Conservation (phyloP, 2,113 vertebrate species). For the Oreotragus oreotragus region DNA sequence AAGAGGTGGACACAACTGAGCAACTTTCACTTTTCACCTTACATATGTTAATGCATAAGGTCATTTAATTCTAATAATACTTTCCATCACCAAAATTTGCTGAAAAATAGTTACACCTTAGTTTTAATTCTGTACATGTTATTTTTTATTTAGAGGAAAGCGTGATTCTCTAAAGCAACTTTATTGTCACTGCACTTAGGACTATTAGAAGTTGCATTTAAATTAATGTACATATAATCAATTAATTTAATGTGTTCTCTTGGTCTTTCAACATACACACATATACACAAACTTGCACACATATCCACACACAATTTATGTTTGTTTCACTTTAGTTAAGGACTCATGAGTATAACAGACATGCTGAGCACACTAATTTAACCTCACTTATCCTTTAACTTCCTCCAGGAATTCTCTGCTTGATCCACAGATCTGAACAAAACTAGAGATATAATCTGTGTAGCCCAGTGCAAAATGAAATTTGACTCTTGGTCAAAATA, state of each 20-base stretch:
- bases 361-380: background rate
- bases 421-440: background rate
- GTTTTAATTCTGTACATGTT: background rate
- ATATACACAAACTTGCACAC: background rate
- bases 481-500: background rate
- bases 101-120: background rate
- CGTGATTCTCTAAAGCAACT: no score
- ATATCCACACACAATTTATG: background rate
- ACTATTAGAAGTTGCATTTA: background rate
- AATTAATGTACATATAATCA: background rate
- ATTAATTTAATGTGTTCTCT: background rate
- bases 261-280: background rate
- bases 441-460: background rate
- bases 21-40: background rate
- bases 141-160: background rate
- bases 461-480: background rate
- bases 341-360: background rate
- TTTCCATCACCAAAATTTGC: background rate
- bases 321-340: background rate
- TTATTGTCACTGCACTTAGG: background rate
- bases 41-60: background rate
- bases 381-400: background rate
- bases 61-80: background rate
- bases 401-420: background rate
- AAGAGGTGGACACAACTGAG: background rate